These are phyloP conservation scores for Tauraco erythrolophus DNA, from an alignment of 2,113 vertebrate genomes.

Conservation along the genomic window DNA sequence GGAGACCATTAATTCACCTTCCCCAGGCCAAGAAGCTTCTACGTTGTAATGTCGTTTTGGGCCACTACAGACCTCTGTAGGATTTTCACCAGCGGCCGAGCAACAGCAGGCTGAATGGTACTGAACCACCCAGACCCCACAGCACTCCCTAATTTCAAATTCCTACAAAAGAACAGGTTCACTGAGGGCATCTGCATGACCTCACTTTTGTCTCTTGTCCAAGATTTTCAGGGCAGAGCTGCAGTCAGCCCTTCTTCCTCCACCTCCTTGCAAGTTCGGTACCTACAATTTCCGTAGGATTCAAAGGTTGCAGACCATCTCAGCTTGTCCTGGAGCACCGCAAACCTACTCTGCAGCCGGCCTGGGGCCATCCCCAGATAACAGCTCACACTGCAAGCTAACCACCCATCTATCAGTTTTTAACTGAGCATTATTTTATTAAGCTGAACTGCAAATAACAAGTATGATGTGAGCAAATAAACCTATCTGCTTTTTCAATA, in stretches of 20 bases:
- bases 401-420: neutral
- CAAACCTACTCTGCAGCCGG: neutral
- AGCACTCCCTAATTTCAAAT: neutral
- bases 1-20: constrained; percentile 3
- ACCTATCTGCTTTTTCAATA: neutral
- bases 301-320: neutral
- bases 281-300: neutral
- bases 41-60: fast-evolving
- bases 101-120: neutral
- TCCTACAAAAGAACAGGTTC: neutral
- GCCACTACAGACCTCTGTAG: neutral
- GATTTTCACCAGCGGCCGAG: neutral
- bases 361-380: neutral
- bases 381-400: neutral
- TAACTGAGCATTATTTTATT: neutral
- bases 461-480: neutral
- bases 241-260: neutral
- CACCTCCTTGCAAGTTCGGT: fast-evolving
- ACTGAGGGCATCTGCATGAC: fast-evolving
- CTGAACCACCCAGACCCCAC: neutral
- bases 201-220: neutral
- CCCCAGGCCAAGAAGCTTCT: neutral
- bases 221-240: neutral
- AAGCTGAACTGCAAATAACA: neutral
- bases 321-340: neutral